Evolutionary conservation across 2,113 vertebrate genomes (phyloP).

Genomic region (Tachysurus vachellii): DNA sequence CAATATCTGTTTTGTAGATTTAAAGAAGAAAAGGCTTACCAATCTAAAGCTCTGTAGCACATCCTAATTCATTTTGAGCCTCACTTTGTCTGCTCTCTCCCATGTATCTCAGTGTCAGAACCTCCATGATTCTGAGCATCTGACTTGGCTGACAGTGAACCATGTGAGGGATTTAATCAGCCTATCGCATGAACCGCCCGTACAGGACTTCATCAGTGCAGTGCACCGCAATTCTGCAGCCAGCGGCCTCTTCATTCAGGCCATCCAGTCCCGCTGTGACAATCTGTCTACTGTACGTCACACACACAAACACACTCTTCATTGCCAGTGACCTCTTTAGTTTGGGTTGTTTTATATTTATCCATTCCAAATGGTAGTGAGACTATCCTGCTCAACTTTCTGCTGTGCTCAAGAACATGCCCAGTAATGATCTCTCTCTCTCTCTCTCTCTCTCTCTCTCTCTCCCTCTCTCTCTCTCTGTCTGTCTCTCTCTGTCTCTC

Average conservation of each 20-base stretch:
- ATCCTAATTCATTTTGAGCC: background rate
- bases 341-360: background rate
- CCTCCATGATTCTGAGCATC: conserved; percentile 94
- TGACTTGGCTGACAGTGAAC: conserved; percentile 97
- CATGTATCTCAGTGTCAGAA: conserved; percentile 87
- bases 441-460: background rate
- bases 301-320: background rate
- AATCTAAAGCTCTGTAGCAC: background rate
- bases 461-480: background rate
- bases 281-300: conserved; percentile 86
- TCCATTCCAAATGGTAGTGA: background rate
- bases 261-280: conserved; percentile 94
- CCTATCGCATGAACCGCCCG: conserved; percentile 93
- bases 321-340: background rate
- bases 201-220: conserved; percentile 97
- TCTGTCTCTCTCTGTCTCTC: background rate
- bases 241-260: conserved; percentile 97
- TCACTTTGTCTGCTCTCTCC: background rate
- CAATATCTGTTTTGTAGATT: background rate
- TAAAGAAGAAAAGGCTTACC: background rate
- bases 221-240: conserved; percentile 95
- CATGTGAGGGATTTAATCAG: conserved; percentile 92
- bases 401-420: background rate
- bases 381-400: background rate
- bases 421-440: background rate